Conservation (phyloP, 2,888 invertebrate species). For the Tanaodytes sp. region DNA sequence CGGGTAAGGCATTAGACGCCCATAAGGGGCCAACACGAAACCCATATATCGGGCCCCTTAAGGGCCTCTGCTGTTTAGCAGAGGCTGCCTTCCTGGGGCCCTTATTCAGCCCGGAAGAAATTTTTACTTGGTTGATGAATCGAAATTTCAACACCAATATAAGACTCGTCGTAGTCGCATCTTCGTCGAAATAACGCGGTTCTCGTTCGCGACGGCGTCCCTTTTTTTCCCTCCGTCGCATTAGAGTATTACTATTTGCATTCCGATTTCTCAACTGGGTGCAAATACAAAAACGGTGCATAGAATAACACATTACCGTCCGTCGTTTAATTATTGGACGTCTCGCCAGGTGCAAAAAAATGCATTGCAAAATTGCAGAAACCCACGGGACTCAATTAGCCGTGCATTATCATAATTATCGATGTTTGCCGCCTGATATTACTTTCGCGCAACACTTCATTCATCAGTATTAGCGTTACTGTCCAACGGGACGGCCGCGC, state of each 20-base stretch:
- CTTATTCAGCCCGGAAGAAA: too few relatives aligned
- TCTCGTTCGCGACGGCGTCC: not conserved
- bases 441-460: conserved; percentile 24
- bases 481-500: not conserved
- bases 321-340: conserved; percentile 14
- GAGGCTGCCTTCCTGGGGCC: too few relatives aligned
- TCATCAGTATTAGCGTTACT: conserved; percentile 29
- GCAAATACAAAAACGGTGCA: conserved; percentile 7
- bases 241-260: conserved; percentile 28
- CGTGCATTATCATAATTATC: conserved; percentile 23
- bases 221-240: not conserved
- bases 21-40: too few relatives aligned
- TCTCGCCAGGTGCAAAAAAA: too few relatives aligned
- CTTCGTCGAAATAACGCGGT: not conserved
- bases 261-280: conserved; percentile 21
- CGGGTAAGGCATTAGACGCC: too few relatives aligned
- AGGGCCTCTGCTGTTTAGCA: too few relatives aligned
- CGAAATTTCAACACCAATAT: too few relatives aligned
- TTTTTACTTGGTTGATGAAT: too few relatives aligned
- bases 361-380: conserved; percentile 18
- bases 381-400: conserved; percentile 7
- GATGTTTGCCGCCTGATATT: conserved; percentile 18
- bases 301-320: conserved; percentile 19
- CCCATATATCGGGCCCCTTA: too few relatives aligned
- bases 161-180: conserved; percentile 8